phyloP scores from a whole-genome alignment of 1,140 invertebrate species.

The Belonocnema kinseyi region DNA sequence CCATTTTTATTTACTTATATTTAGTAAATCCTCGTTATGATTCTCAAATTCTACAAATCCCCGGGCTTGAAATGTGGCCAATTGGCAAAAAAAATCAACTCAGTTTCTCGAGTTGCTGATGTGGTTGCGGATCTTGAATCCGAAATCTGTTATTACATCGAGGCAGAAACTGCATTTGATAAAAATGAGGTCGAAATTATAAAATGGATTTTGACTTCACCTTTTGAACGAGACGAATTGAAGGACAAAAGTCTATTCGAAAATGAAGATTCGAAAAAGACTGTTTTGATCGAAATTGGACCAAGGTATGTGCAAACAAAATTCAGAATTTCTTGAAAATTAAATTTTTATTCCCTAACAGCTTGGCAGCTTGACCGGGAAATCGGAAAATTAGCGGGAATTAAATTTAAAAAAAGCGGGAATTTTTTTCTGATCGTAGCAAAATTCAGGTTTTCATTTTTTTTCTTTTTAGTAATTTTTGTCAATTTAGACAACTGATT shows the following conservation, averaged over 20 bases:
- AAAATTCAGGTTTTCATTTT: too few species aligned
- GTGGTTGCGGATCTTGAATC: conserved; percentile 77
- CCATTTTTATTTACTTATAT: background rate
- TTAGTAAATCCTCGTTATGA: conserved; percentile 31
- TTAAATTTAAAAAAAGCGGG: too few species aligned
- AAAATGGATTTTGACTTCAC: conserved; percentile 83
- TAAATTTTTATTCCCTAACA: conserved; percentile 19
- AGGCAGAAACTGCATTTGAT: conserved; percentile 73
- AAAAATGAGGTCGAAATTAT: conserved; percentile 78
- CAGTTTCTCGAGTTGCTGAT: conserved; percentile 50
- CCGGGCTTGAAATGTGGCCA: conserved; percentile 58
- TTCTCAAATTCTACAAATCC: conserved; percentile 65
- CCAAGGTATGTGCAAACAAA: conserved; percentile 78
- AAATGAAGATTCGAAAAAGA: conserved; percentile 54
- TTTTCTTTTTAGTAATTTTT: too few species aligned
- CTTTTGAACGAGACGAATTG: conserved; percentile 78
- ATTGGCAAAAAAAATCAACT: conserved; percentile 57
- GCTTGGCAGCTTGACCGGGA: too few species aligned
- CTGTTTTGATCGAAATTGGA: conserved; percentile 85
- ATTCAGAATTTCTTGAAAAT: background rate
- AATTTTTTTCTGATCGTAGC: too few species aligned
- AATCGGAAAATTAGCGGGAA: too few species aligned
- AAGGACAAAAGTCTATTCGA: conserved; percentile 71
- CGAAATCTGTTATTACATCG: conserved; percentile 88
- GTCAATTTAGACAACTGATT: too few species aligned